These are phyloP conservation scores for Teleogryllus occipitalis DNA, from an alignment of 1,140 invertebrate genomes.

Conservation along the genomic window DNA sequence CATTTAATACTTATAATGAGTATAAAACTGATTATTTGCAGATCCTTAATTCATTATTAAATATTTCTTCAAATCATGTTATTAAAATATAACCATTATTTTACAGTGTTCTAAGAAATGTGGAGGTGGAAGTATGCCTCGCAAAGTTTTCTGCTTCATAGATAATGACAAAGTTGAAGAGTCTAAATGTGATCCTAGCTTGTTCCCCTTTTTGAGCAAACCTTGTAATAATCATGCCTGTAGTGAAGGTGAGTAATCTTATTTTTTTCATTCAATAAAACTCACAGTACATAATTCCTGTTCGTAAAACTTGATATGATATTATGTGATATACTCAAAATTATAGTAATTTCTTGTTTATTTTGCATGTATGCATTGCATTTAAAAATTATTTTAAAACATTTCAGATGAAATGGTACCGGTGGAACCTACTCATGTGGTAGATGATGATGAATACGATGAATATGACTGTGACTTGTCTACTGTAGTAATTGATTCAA, in stretches of 20 bases:
- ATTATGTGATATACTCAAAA: background rate
- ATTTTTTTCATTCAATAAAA: background rate
- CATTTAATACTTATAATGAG: too few species aligned
- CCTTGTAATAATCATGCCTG: slow-evolving; percentile 67
- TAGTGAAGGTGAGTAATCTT: slow-evolving; percentile 44
- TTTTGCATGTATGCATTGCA: background rate
- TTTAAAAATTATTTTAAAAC: background rate
- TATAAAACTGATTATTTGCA: too few species aligned
- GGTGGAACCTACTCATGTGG: slow-evolving; percentile 46
- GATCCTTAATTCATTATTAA: too few species aligned
- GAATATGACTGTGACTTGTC: slow-evolving; percentile 22
- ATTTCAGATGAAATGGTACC: slow-evolving; percentile 54
- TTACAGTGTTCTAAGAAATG: slow-evolving; percentile 68
- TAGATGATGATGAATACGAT: slow-evolving; percentile 41
- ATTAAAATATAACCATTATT: too few species aligned
- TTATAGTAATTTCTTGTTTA: background rate
- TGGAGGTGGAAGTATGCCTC: slow-evolving; percentile 63
- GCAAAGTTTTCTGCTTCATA: slow-evolving; percentile 71
- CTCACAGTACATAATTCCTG: background rate
- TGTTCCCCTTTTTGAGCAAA: slow-evolving; percentile 56
- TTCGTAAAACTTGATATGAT: background rate
- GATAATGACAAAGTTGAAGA: slow-evolving; percentile 52
- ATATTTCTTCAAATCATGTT: too few species aligned
- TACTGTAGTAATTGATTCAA: slow-evolving; percentile 18
- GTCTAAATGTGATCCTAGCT: slow-evolving; percentile 52